Evolutionary conservation across 2,888 invertebrate genomes (phyloP), one percentile per base, ranked within the genome.

Genomic region (Alviniconcha strummeri): DNA sequence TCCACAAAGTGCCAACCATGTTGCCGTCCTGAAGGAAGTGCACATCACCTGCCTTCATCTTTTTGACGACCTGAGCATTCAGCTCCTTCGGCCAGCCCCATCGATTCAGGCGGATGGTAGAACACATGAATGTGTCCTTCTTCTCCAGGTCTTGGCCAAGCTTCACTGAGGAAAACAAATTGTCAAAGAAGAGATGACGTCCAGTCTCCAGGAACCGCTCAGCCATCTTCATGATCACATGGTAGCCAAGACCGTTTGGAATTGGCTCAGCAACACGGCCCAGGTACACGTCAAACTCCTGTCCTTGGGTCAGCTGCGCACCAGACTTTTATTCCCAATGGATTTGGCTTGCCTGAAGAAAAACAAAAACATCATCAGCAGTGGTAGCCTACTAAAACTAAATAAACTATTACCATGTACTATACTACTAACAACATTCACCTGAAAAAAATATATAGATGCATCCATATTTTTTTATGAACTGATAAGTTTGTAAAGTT

Each of bases 101-200:
- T 8, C 82, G 8, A 54, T 76, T 82, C 36, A 52, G 52, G 5
- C 76, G 36, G 1, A 82, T 67, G 36, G 81, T 75, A 11, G 81
- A 81, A 4, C 8, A 74, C 19, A 19, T 76, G 55, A 76, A 82
- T 4, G 82, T 82, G 8, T 82, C 54, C 9, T 36, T 60, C 11
- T 64, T 19, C 54, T 17, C 17, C 15, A 82, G 76, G 54, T 76
- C 82, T 11, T 19, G 36, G 57, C 76, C 76, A 8, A 82, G 76
- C 54, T 76, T 57, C 7, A 82, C 76, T 5, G 82, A 82, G 8
- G 75, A 82, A 36, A 82, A 82, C n/a, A 17, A 76, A 54, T 76
- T 67, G 52, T 75, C 69, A 11, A 57, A 75, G 36, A 81, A 81
- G n/a, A n/a, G n/a, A 74, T 74, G 81, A 13, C 74, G 60, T 1